phyloP scores from a whole-genome alignment of 2,113 vertebrate species.

The Octodon degus region DNA sequence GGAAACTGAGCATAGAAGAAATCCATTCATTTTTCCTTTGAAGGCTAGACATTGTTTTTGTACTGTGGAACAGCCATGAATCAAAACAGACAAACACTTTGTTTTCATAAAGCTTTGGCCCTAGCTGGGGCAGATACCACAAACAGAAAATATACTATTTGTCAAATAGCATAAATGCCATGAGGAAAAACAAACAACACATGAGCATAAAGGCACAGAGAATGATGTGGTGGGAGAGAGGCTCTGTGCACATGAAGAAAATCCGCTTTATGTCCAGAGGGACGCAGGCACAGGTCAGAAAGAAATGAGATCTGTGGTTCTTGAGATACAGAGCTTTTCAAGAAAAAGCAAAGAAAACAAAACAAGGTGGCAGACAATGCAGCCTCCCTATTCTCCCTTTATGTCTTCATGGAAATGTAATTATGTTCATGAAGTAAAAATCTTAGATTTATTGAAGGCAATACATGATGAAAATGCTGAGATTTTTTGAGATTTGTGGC shows the following conservation, averaged over 20 bases:
- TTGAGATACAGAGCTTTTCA: neutral
- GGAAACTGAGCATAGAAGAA: neutral
- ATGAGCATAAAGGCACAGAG: neutral
- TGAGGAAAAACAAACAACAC: neutral
- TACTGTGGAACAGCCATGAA: constrained; percentile 36
- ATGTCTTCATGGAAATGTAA: neutral
- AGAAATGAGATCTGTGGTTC: neutral
- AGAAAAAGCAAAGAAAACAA: neutral
- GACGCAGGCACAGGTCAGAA: neutral
- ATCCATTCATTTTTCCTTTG: constrained; percentile 13
- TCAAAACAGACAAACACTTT: constrained; percentile 65
- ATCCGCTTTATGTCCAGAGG: neutral
- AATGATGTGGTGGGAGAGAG: neutral
- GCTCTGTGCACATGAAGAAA: neutral
- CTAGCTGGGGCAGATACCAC: constrained; percentile 28
- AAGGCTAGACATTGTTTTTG: neutral
- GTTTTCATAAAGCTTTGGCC: constrained; percentile 57
- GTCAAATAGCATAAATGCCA: constrained; percentile 56
- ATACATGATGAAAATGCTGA: neutral
- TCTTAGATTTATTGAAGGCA: neutral
- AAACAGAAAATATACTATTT: constrained; percentile 63
- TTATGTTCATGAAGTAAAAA: neutral
- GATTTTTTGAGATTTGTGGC: neutral
- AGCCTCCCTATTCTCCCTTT: neutral
- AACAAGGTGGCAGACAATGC: neutral